Evolutionary conservation across 1,140 invertebrate species (phyloP).

Genomic region (Orius insidiosus): DNA sequence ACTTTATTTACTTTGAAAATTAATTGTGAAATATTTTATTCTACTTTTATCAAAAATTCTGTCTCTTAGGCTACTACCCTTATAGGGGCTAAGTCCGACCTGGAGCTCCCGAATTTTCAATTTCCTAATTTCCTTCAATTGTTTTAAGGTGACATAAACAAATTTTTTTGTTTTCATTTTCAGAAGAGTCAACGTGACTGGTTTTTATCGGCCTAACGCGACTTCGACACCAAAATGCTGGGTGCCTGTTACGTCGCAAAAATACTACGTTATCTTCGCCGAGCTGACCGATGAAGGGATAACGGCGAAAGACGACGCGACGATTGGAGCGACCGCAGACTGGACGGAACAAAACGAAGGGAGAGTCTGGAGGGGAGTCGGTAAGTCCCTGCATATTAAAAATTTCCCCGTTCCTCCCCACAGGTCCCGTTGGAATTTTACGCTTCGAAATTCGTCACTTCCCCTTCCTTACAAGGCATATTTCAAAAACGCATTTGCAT

Average conservation of each 20-base stretch:
- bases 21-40: too few species aligned
- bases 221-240: conserved; percentile 17
- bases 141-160: too few species aligned
- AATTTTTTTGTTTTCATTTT: background rate
- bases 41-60: too few species aligned
- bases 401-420: too few species aligned
- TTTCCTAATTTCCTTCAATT: background rate
- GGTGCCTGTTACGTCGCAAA: conserved; percentile 19
- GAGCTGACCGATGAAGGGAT: conserved; percentile 17
- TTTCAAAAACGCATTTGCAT: too few species aligned
- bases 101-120: background rate
- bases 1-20: too few species aligned
- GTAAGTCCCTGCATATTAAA: conserved; percentile 14
- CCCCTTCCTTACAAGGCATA: too few species aligned
- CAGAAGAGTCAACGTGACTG: conserved; percentile 22
- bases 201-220: conserved; percentile 17
- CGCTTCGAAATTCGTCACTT: too few species aligned
- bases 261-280: conserved; percentile 22
- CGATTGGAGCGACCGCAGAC: conserved; percentile 18
- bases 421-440: too few species aligned
- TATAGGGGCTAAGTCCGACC: background rate
- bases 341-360: conserved; percentile 21
- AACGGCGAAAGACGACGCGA: conserved; percentile 19
- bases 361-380: conserved; percentile 20
- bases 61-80: too few species aligned